Base-by-base conservation (phyloP, 2,888 invertebrate genomes). In the Ferrisia virgata region DNA sequence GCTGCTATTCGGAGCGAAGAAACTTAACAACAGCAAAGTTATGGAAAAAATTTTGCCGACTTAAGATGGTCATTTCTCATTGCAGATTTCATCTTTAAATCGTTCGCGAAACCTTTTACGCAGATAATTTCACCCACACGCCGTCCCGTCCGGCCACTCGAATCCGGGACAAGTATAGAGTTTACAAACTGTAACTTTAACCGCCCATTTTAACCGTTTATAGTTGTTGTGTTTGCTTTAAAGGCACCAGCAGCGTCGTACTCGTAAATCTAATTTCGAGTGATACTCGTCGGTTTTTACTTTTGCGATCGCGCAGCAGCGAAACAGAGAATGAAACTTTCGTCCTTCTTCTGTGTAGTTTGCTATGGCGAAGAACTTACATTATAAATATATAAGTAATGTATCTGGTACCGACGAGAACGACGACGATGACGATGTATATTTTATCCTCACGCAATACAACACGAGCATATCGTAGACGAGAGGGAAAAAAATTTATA, bases 191-290 rank as follows among this genome's bases (percentile, higher is more conserved):
- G 72, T 36, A 72, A 72, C 72, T 72, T 72, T 72, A 72, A 72
- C 72, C 72, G 72, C 72, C 72, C 72, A 72, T 72, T 72, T 72
- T 9, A 36, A 72, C 18, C 72, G 36, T 72, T 72, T 72, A 72
- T 72, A 36, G 72, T 36, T 36, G 64, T 28, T 31, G 36, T 72
- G 36, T 72, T 72, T 72, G 36, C 33, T 72, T 72, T 18, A 72
- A 36, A 72, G 33, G n/a, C 72, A 72, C 72, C 72, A 72, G 72
- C n/a, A n/a, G n/a, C n/a, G n/a, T n/a, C n/a, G n/a, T n/a, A 72
- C 72, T 72, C 72, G 72, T 72, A 72, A 72, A 72, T 72, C 72
- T 36, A 72, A 72, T 72, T 36, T 72, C 33, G 72, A 72, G 72
- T 72, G 72, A 72, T 72, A 72, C 72, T 72, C 58, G 58, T 64